Evolutionary conservation across 2,113 vertebrate genomes (phyloP), one percentile per base, ranked within the genome.

Genomic region (Cricetomys ansorgei): DNA sequence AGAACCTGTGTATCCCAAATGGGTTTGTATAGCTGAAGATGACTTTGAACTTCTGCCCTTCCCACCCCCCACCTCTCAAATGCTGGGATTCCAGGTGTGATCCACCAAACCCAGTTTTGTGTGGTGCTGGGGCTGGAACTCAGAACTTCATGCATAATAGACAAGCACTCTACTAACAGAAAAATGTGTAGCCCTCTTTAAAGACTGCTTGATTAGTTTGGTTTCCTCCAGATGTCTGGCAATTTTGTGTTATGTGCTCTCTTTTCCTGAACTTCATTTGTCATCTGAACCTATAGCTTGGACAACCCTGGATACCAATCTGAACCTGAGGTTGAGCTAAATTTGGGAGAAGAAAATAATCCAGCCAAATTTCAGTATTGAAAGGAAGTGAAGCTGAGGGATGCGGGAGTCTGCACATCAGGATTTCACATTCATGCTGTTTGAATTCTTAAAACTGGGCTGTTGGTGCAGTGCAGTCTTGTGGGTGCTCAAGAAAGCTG

Each of bases 341-440:
- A 95, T 90, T 72, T 21, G 48, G 34, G 53, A 15, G 27, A 93
- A 84, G 86, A 93, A 88, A 79, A 77, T 75, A 84, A 79, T 79
- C 37, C 25, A 84, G 29, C 40, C 34, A 70, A 87, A 87, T 86
- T 75, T 12, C 45, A 83, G n/a, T 57, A 76, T 50, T 90, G 91
- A 48, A 72, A 72, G 40, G 31, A 92, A 65, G 64, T 40, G 34
- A 87, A 75, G 31, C 37, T 27, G 31, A 64, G 21, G 43, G 17
- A 7, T 89, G 75, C 5, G 73, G 17, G 27, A 45, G 1, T 67
- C n/a, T 75, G 75, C 70, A 92, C 83, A 64, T 34, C 85, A 45
- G 10, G 43, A 65, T 23, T 17, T 13, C 21, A 79, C 62, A 59
- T 72, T 19, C 17, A 5, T 53, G 8, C 15, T 81, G 23, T 62